Base-by-base conservation (phyloP, 2,113 vertebrate genomes). In the Cryptotis parvus region DNA sequence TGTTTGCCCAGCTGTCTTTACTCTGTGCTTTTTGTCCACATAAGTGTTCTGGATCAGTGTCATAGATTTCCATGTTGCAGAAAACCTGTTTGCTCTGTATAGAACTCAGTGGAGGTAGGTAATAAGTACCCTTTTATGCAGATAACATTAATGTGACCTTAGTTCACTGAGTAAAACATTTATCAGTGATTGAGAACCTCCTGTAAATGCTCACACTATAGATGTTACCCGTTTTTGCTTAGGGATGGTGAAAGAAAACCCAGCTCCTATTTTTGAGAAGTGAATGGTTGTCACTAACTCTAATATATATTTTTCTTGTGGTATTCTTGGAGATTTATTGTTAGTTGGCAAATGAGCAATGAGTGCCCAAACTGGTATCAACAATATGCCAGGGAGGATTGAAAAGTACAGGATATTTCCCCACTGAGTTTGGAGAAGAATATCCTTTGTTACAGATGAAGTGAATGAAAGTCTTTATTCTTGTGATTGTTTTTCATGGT, bases 1-100 rank as follows among this genome's bases (percentile, higher is more conserved):
- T 95, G 66, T 96, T 96, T 96, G 73, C 41, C 89, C 91, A 96
- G 94, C 92, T 96, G 95, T 63, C 49, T 80, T 37, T 45, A 45
- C 22, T 86, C 43, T 69, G 4, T 92, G 52, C 49, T 55, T 10
- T 68, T 72, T 85, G 41, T 76, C 33, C 26, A 16, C 35, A 45
- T 55, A 76, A 65, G 52, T 55, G 29, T 82, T 92, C 75, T 73
- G 22, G 58, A 43, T 88, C 83, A 69, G 65, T 82, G 43, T 49
- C 41, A 49, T n/a, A 80, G 79, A 61, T 83, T 88, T 88, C 52
- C 39, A 66, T 74, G 72, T 69, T 68, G 39, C 27, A 78, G 92
- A 86, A 93, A 84, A 87, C 68, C 86, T 84, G 86, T 80, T 94
- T 69, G 39, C 85, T 91, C 39, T 65, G 45, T 41, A 45, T 81